Evolutionary conservation across 2,888 invertebrate species (phyloP), one percentile per base, ranked within the genome.

Genomic region (Arctia plantaginis): DNA sequence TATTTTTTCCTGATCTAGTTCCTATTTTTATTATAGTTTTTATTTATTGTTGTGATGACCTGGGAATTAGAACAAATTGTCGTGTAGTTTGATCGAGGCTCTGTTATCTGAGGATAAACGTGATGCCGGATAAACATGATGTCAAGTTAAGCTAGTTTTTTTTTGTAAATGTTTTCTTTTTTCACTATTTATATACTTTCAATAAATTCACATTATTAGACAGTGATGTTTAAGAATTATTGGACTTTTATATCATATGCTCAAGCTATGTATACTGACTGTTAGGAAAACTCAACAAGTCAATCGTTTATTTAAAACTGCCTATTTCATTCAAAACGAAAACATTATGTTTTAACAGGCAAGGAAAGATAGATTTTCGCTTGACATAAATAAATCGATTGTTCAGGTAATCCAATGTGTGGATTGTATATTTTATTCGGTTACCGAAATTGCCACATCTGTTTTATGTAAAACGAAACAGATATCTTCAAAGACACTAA

Each of bases 381-480:
- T 44, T 23, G 41, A 73, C 65, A 69, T 72, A 81, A 80, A 85
- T 77, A 78, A 71, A 66, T 75, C 74, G 75, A 77, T 68, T 59
- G 67, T 62, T 74, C 64, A 30, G 66, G 55, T 76, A 77, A 77
- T 78, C 72, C 64, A 69, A 79, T 84, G 74, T 72, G 73, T 70
- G 67, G 70, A 71, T 77, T 77, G 75, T 73, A 66, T 77, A 74
- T 77, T 78, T 85, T 74, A 76, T 81, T 78, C 72, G 59, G 71
- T 70, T 75, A 64, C 74, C 51, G 74, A 78, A 81, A 80, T 79
- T 66, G 64, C 83, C 75, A 69, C 80, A 79, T 80, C 77, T 86
- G 82, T 47, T 78, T 47, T 66, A 67, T 76, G 69, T 78, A 66
- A 78, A 59, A 47, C 64, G 77, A 78, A 85, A 83, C 69, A 77